Evolutionary conservation across 1,140 invertebrate species (phyloP).

Genomic region (Drosophila tsacasi): DNA sequence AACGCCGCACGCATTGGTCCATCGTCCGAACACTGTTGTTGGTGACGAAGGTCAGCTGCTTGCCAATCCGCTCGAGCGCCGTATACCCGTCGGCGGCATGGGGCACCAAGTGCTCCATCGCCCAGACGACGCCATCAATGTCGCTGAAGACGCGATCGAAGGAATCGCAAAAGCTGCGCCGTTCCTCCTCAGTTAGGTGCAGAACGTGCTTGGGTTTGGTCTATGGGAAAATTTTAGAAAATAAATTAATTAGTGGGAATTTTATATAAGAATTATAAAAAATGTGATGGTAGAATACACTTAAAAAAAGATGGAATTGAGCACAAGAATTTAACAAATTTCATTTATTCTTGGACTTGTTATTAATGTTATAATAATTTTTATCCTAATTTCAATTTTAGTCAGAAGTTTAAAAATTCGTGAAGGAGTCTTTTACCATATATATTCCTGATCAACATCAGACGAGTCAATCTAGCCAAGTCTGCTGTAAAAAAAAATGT

Average conservation of each 20-base stretch:
- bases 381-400: too few species aligned
- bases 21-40: conserved; percentile 88
- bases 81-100: conserved; percentile 86
- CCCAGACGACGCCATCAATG: conserved; percentile 88
- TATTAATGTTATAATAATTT: neutral
- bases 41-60: conserved; percentile 89
- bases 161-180: conserved; percentile 81
- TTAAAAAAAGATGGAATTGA: too few species aligned
- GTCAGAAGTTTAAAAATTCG: neutral
- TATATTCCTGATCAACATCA: neutral
- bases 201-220: conserved; percentile 53
- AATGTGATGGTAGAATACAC: too few species aligned
- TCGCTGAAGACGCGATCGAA: conserved; percentile 85
- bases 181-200: conserved; percentile 57
- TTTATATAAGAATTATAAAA: neutral
- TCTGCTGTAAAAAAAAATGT: too few species aligned
- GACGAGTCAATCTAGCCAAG: too few species aligned
- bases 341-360: neutral
- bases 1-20: conserved; percentile 74
- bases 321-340: too few species aligned
- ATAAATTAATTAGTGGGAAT: too few species aligned
- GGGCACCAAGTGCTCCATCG: conserved; percentile 81
- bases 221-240: neutral
- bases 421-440: neutral
- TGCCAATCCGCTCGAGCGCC: conserved; percentile 87